Conservation (phyloP, 2,113 vertebrate genomes). For the Lepus europaeus region DNA sequence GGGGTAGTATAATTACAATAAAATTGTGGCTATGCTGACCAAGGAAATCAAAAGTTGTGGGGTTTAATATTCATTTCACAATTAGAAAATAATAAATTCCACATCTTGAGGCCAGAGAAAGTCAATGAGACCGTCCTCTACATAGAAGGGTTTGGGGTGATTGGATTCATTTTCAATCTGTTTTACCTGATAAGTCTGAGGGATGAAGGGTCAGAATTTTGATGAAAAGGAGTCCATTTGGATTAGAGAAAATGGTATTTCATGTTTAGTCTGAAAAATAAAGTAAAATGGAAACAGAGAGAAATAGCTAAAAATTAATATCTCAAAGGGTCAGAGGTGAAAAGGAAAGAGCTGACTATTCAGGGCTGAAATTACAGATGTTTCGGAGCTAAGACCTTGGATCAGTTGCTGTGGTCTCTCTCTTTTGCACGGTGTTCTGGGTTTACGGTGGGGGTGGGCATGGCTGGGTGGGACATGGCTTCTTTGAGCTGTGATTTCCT, state of each 20-base stretch:
- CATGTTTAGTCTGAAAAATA: background rate
- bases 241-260: background rate
- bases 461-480: background rate
- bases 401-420: rapidly evolving
- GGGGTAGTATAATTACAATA: background rate
- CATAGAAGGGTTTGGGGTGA: background rate
- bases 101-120: background rate
- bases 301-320: background rate
- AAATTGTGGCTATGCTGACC: background rate
- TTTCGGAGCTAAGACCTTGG: background rate
- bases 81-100: background rate
- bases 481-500: background rate
- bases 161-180: background rate
- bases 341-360: background rate
- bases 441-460: rapidly evolving
- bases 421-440: rapidly evolving
- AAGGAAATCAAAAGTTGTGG: background rate
- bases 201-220: background rate
- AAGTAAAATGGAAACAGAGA: background rate
- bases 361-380: rapidly evolving
- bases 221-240: background rate
- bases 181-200: background rate
- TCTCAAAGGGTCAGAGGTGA: too few relatives aligned
- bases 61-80: background rate
- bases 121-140: rapidly evolving